Evolutionary conservation across 2,797 vertebrate species (phyloP).

Genomic region (Momotus momota): DNA sequence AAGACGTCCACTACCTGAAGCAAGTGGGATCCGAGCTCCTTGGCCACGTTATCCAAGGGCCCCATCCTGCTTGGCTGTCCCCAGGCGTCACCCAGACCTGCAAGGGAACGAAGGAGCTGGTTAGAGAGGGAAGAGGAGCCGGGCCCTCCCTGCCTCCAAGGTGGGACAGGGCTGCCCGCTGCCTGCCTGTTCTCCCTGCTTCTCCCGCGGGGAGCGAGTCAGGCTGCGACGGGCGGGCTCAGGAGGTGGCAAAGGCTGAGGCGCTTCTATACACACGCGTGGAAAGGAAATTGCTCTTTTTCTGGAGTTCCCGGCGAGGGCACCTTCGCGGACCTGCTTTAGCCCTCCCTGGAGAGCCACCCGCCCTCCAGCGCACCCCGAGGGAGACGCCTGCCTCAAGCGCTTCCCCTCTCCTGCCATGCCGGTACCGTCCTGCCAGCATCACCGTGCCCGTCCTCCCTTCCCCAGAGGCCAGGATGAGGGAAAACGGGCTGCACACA

Average conservation of each 20-base stretch:
- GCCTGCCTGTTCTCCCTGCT: rapidly evolving
- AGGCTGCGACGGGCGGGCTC: neutral
- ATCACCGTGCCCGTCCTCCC: neutral
- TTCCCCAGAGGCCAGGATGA: neutral
- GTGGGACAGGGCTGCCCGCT: neutral
- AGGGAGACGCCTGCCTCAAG: neutral
- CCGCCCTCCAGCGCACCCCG: neutral
- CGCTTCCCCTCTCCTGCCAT: rapidly evolving
- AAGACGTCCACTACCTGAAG: slow-evolving; percentile 84
- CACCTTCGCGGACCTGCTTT: neutral
- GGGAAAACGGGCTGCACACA: neutral
- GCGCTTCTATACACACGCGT: rapidly evolving
- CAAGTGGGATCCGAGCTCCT: slow-evolving; percentile 93
- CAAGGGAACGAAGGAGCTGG: neutral
- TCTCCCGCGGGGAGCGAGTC: neutral
- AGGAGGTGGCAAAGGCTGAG: neutral
- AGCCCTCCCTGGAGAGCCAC: neutral
- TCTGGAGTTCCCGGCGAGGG: neutral
- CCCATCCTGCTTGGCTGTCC: slow-evolving; percentile 84
- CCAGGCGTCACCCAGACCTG: slow-evolving; percentile 92
- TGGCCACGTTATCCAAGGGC: slow-evolving; percentile 89
- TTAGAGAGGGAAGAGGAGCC: neutral
- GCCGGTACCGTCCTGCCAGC: neutral
- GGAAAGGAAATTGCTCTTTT: neutral
- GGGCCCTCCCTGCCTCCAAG: rapidly evolving